Base-by-base conservation (phyloP, 2,888 invertebrate species). In the Calephelis perditalis region DNA sequence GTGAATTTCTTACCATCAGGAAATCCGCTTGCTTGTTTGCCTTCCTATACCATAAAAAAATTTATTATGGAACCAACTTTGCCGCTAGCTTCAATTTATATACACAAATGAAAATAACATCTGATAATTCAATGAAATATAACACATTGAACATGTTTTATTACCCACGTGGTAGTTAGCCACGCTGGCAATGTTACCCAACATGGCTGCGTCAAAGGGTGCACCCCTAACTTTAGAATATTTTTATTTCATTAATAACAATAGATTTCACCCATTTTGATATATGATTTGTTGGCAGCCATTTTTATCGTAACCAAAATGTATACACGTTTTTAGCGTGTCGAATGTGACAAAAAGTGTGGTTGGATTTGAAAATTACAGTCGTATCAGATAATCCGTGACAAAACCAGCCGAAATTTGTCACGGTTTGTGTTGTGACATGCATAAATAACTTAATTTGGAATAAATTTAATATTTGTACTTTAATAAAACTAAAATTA, bases 221-320 rank as follows among this genome's bases (percentile, higher is more conserved):
- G 67, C 71, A 72, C 74, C 73, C 70, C 72, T 81, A 83, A 75
- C 69, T 77, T 75, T 75, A 81, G 80, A 85, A 82, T 86, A 86
- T 82, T 84, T 84, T 86, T 78, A 84, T 86, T 86, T 81, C 81
- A 85, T 87, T 86, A 86, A 77, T 85, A 86, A 89, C 88, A 89
- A 90, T 82, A 86, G 81, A 84, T 86, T 87, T 86, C 84, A 86
- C 86, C 86, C 87, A 81, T 85, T 88, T 86, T 84, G 60, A 60
- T 54, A 86, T 85, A 86, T 90, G 87, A 90, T 89, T 89, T 87
- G 82, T 82, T 79, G 77, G 82, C 80, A 76, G 90, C 89, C 91
- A 90, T 89, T 76, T 84, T 89, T 77, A 72, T 66, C 62, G 66
- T 69, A 72, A 74, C 74, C 73, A 55, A 66, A 54, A 54, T 54